Percentiles rank a stretch among this genome's conserved stretches.
Evolutionary conservation across 1,140 invertebrate species (phyloP).

Genomic region (Linepithema humile): DNA sequence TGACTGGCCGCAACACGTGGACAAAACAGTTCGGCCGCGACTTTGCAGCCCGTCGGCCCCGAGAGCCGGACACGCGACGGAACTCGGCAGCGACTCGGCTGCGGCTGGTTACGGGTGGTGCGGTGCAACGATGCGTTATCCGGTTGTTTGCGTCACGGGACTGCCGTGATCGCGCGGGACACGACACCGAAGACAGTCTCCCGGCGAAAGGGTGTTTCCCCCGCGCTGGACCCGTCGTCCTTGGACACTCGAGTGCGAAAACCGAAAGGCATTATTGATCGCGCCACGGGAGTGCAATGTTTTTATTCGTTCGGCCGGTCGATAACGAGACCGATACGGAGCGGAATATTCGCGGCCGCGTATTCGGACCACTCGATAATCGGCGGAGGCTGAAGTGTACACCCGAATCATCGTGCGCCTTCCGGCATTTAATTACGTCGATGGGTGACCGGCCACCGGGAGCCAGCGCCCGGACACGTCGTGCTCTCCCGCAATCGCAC

Average conservation of each 20-base stretch:
- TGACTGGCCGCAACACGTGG: slow-evolving; percentile 66
- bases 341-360: slow-evolving; percentile 5
- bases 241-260: slow-evolving; percentile 47
- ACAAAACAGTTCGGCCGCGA: slow-evolving; percentile 64
- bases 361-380: slow-evolving; percentile 3
- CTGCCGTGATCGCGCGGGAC: not conserved
- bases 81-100: not conserved
- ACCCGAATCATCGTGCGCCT: not conserved
- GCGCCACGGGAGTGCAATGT: slow-evolving; percentile 5
- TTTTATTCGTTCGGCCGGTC: slow-evolving; percentile 34
- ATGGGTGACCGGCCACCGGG: not conserved
- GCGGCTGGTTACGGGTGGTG: not conserved
- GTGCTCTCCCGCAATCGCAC: not conserved
- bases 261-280: slow-evolving; percentile 67
- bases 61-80: slow-evolving; percentile 6
- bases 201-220: not conserved
- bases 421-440: slow-evolving; percentile 27
- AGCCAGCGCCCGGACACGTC: not conserved
- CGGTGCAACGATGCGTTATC: not conserved
- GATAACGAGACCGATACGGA: slow-evolving; percentile 19
- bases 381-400: not conserved
- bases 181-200: not conserved
- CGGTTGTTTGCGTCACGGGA: not conserved
- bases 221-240: not conserved
- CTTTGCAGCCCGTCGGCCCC: slow-evolving; percentile 58